Base-by-base conservation (phyloP, 37 sponge, comb jelly and placozoan genomes). In the Theonella swinhoei region DNA sequence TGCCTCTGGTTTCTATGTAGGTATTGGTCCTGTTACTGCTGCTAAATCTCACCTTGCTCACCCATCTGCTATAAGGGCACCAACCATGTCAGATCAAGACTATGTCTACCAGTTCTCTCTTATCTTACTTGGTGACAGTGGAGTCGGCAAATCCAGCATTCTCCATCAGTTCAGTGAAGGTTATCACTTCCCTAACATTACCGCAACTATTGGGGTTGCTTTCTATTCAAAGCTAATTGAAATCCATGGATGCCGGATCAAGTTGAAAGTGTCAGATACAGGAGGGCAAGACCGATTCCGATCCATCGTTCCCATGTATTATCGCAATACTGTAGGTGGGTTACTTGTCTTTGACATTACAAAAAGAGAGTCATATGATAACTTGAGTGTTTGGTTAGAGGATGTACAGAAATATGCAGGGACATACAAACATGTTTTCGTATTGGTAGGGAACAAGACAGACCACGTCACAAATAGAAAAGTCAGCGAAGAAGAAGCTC, bases 191-290 rank as follows among this genome's bases (percentile, higher is more conserved):
- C 90, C 89, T 35, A 63, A 81, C 47, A 85, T 70, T 22, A 94
- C 87, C 36, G 85, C 88, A 2, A 97, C 97, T 0, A 95, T 97
- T 34, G 97, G 97, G 8, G 97, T 97, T 32, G 95, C 92, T 58
- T 97, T 97, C 71, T 81, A 94, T 62, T 88, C 97, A 9, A 94
- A 91, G 75, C 72, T 92, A 19, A 83, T 94, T 24, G 20, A 84
- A 0, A 83, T 97, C 4, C 83, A 91, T n/a, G 91, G 86, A 17
- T 33, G 85, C 22, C 60, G 42, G 8, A 79, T 97, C 4, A 97
- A 97, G 73, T 71, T 97, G 31, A 95, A 97, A 82, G 70, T 97
- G 34, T 97, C 95, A 95, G 97, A 97, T 83, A 97, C 97, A 9
- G 97, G 95, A 11, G 97, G 97, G 20, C 97, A 97, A 59, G 97